Base-by-base conservation (phyloP, 2,113 vertebrate genomes). In the Dipodomys merriami region DNA sequence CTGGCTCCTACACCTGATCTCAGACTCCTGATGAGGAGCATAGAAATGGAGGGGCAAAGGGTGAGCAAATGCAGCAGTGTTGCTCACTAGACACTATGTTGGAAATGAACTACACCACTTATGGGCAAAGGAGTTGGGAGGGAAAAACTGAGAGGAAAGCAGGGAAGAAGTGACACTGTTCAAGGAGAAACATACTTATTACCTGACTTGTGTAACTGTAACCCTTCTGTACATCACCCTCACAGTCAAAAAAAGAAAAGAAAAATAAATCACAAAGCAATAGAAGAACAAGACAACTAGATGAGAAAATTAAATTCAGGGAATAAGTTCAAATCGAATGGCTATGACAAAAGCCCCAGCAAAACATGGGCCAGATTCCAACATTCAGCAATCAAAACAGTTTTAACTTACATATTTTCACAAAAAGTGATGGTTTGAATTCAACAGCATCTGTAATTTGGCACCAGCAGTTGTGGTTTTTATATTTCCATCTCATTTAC, bases 401-500 rank as follows among this genome's bases (percentile, higher is more conserved):
- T 83, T 92, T 87, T 35, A 29, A 69, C 27, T 71, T 91, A 67
- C 0, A 79, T 9, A 64, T 80, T 44, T 80, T 44, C 77, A 44
- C 77, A 71, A 86, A 71, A 86, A 91, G 44, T 84, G 94, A 73
- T 57, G 57, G 29, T 86, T 95, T 95, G 25, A 83, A 93, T 93
- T 86, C 84, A 94, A 0, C 91, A 67, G 73, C 16, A 92, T 91
- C 72, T 83, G 79, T 87, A 94, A 81, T 96, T 78, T 93, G 68
- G 9, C 46, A 81, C 23, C 23, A 60, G 93, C 29, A 73, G 35
- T 87, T 80, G 73, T 33, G n/a, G 19, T 76, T 76, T 86, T 95
- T 53, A 11, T 91, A 93, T 95, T 92, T 89, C 39, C 64, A 94
- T 90, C 91, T 94, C 78, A 94, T 65, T 93, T 86, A 89, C 68